Base-by-base conservation (phyloP, 2,113 vertebrate species). In the Coracopsis vasa region DNA sequence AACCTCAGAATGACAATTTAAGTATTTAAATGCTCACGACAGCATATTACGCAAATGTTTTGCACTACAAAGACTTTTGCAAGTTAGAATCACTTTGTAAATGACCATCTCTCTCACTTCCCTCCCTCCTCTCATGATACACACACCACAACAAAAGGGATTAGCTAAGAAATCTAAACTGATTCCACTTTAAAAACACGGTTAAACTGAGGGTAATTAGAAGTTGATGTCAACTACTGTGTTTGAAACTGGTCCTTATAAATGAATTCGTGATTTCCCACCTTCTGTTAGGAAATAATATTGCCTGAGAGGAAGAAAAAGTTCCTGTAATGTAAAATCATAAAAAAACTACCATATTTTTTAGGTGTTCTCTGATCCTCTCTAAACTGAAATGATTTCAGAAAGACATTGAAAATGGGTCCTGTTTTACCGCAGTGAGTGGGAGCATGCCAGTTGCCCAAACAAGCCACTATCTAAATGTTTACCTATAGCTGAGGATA, bases 31-130 rank as follows among this genome's bases (percentile, higher is more conserved):
- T 95, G 78, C 82, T 44, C 47, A 85, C 28, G 18, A 90, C 62
- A 39, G 73, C 70, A 78, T 92, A 85, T 82, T 89, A 73, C 87
- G 41, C 45, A 98, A 97, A 93, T 93, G 33, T 95, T 95, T 96
- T 90, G 61, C 35, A 90, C 77, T 80, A 80, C 78, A 60, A 94
- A 88, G 79, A 44, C 18, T 90, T 93, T 74, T 84, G 28, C 37
- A 89, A 50, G 28, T 72, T 88, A 21, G 1, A 85, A 86, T 81
- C 28, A 35, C 48, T 81, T 90, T 88, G 79, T 58, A 96, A 89
- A 94, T 83, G 45, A 31, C 33, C 61, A 85, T 91, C 44, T 86
- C 50, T 67, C 16, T 53, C 10, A 39, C 70, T 39, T 12, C 12
- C 19, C 14, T 24, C 14, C 4, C 29, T 60, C 24, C 58, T 80